Conservation (phyloP, 2,113 vertebrate genomes). For the Chascanopsetta lugubris region DNA sequence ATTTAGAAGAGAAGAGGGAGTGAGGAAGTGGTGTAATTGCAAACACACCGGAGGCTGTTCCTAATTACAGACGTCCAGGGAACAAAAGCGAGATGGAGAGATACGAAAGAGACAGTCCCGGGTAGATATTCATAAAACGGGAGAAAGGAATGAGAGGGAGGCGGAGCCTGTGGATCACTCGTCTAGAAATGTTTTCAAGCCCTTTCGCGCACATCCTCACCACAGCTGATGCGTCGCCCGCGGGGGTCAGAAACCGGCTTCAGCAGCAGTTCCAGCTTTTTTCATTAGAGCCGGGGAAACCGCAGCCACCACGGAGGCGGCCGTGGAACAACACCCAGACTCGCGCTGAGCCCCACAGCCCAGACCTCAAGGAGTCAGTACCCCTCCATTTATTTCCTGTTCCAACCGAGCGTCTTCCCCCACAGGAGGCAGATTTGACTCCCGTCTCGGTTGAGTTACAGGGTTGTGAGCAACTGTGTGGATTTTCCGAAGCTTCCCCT, state of each 20-base stretch:
- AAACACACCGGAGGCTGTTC: constrained; percentile 77
- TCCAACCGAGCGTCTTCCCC: constrained; percentile 23
- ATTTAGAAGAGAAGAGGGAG: constrained; percentile 56
- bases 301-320: constrained; percentile 47
- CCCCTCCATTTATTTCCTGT: constrained; percentile 10
- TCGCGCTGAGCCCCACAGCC: constrained; percentile 35
- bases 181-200: constrained; percentile 46
- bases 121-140: constrained; percentile 34
- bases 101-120: constrained; percentile 53
- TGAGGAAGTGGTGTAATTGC: constrained; percentile 80
- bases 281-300: constrained; percentile 33
- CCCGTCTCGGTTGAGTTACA: constrained; percentile 3
- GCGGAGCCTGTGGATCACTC: constrained; percentile 37
- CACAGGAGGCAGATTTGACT: constrained; percentile 28
- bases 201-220: constrained; percentile 11
- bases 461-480: constrained; percentile 4
- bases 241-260: constrained; percentile 26
- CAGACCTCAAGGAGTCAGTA: constrained; percentile 48
- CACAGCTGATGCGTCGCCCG: constrained; percentile 1
- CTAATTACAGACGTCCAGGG: constrained; percentile 73
- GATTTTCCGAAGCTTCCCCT: too few species aligned
- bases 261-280: constrained; percentile 43
- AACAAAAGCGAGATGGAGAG: constrained; percentile 70
- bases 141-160: constrained; percentile 27
- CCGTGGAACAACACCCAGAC: constrained; percentile 51